Evolutionary conservation across 2,888 invertebrate species (phyloP), one percentile per base, ranked within the genome.

Genomic region (Morinoia aosen): DNA sequence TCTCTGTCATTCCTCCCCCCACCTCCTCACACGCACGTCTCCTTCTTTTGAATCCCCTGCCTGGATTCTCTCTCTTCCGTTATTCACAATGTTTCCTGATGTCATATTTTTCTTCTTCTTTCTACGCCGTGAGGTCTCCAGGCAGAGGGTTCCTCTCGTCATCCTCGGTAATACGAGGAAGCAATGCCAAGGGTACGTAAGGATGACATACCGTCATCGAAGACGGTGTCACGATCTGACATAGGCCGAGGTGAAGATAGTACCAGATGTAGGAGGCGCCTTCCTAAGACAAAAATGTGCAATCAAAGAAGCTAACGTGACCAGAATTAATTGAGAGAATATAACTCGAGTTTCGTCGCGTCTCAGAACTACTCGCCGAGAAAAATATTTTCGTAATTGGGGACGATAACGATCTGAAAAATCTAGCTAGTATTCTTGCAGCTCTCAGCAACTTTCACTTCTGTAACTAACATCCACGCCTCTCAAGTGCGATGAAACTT

Each of bases 121-220:
- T 76, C 76, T 76, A 76, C 76, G 76, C 76, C 76, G 3, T 76
- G 76, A 76, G 33, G 33, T 76, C 76, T 33, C 33, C 25, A 76
- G 76, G 76, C 76, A 76, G 76, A 76, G 76, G 16, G 90, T 90
- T 48, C 25, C 90, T 48, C 25, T 40, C 33, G 90, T 90, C 90
- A 90, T 90, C 90, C 90, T 90, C 90, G 90, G 7, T 90, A 90
- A 90, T 90, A 48, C 48, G 90, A 90, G 90, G 90, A 90, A 90
- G 90, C 76, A 76, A 76, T 76, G 76, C 76, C 76, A 76, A 76
- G 76, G 76, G 76, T 76, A 76, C 76, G 33, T 76, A 76, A 2
- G 76, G 76, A 76, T 76, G 76, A 76, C 76, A 76, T 76, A 33
- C 33, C 76, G 33, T 76, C 76, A 76, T 8, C 25, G 76, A 25